Evolutionary conservation across 2,797 vertebrate genomes (phyloP).

Genomic region (Dallia pectoralis): DNA sequence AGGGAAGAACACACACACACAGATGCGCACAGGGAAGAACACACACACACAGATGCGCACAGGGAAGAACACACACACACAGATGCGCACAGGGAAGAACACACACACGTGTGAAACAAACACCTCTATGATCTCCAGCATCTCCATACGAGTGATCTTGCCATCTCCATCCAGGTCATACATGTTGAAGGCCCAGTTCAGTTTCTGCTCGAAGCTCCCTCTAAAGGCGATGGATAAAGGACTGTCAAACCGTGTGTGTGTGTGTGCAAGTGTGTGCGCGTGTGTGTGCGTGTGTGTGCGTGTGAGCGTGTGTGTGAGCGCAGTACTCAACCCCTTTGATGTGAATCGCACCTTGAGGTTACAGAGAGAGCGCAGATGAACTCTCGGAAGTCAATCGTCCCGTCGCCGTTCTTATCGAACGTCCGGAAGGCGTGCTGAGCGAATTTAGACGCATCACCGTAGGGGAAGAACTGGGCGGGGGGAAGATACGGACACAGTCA

Average conservation of each 20-base stretch:
- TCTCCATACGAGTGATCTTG: slow-evolving; percentile 86
- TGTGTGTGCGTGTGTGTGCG: background rate
- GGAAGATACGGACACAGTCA: background rate
- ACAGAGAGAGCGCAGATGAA: slow-evolving; percentile 88
- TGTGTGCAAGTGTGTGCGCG: background rate
- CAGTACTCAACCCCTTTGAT: background rate
- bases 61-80: background rate
- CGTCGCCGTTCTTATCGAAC: slow-evolving; percentile 87
- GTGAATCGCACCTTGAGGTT: slow-evolving; percentile 58
- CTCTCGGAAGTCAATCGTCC: slow-evolving; percentile 90
- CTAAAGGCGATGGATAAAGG: slow-evolving; percentile 50
- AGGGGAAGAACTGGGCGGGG: slow-evolving; percentile 80
- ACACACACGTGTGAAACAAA: background rate
- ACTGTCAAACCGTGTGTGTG: background rate
- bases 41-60: background rate
- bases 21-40: background rate
- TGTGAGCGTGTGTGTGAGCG: background rate
- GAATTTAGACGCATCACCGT: slow-evolving; percentile 88
- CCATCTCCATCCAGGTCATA: slow-evolving; percentile 87
- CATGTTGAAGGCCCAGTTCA: slow-evolving; percentile 93
- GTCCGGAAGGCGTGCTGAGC: slow-evolving; percentile 89
- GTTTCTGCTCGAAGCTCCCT: slow-evolving; percentile 88
- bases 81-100: background rate
- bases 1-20: no score
- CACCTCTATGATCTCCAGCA: slow-evolving; percentile 92